A percentile compares a stretch with the other conserved stretches of the same genome.
These are phyloP conservation scores for Progne subis DNA, from an alignment of 2,113 vertebrate genomes.

Conservation along the genomic window DNA sequence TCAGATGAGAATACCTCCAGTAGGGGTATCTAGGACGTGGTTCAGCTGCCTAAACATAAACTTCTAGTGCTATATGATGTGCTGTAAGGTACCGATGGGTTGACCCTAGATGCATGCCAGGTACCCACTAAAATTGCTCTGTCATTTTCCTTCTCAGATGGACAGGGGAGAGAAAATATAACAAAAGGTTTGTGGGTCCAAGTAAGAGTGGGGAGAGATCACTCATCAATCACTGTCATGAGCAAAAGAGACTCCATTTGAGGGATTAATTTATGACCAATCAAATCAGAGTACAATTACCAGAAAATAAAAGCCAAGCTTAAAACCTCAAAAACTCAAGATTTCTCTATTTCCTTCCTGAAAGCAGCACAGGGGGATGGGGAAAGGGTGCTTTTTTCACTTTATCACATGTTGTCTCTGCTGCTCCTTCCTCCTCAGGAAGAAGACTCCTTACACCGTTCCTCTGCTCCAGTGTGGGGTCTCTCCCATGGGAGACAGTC, in stretches of 20 bases:
- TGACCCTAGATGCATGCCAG: neutral
- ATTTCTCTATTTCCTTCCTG: neutral
- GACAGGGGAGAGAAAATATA: neutral
- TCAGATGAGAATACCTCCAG: neutral
- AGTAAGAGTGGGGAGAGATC: neutral
- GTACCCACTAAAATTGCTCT: neutral
- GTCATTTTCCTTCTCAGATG: neutral
- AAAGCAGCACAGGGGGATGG: accelerated
- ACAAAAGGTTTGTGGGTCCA: accelerated
- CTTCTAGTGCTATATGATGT: neutral
- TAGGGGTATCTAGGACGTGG: neutral
- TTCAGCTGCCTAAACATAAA: neutral
- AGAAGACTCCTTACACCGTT: neutral
- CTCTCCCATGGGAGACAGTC: accelerated
- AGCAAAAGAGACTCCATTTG: accelerated
- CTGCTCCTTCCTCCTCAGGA: neutral
- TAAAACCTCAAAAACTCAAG: accelerated
- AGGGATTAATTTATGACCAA: neutral
- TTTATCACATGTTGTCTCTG: neutral
- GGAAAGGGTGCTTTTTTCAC: accelerated
- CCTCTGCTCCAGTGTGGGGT: accelerated
- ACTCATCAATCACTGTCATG: accelerated
- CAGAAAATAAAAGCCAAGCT: neutral
- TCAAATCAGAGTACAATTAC: neutral
- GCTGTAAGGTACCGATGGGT: neutral